Evolutionary conservation across 2,113 vertebrate genomes (phyloP).

Genomic region (Aspidoscelis tigris): DNA sequence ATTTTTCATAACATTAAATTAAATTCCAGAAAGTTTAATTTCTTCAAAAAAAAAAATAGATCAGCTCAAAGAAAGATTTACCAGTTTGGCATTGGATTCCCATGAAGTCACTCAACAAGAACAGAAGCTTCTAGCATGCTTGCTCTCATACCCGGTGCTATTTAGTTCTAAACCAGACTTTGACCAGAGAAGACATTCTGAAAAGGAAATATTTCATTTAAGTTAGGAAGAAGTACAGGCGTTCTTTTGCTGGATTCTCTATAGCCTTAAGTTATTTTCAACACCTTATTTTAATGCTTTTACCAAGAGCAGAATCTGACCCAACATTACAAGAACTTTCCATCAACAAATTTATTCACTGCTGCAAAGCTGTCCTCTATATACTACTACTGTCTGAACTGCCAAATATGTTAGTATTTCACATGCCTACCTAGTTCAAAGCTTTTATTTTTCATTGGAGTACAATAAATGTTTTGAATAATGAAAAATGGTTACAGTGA

Average conservation of each 20-base stretch:
- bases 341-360: background rate
- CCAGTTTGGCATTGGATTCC: too few relatives aligned
- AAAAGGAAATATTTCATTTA: background rate
- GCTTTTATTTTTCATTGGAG: background rate
- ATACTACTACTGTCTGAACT: background rate
- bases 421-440: slow-evolving; percentile 14
- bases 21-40: too few relatives aligned
- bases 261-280: background rate
- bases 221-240: background rate
- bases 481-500: slow-evolving; percentile 9
- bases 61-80: too few relatives aligned
- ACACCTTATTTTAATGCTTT: background rate
- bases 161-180: background rate
- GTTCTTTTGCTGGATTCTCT: background rate
- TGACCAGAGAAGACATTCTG: background rate
- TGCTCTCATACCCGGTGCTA: background rate
- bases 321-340: accelerated
- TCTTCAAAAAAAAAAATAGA: too few relatives aligned
- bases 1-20: too few relatives aligned
- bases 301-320: slow-evolving; percentile 16
- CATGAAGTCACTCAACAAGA: too few relatives aligned
- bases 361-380: background rate
- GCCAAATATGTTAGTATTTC: slow-evolving; percentile 21
- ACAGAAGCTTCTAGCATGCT: too few relatives aligned
- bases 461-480: background rate